Conservation (phyloP, 2,797 vertebrate genomes). For the Thaleichthys pacificus region DNA sequence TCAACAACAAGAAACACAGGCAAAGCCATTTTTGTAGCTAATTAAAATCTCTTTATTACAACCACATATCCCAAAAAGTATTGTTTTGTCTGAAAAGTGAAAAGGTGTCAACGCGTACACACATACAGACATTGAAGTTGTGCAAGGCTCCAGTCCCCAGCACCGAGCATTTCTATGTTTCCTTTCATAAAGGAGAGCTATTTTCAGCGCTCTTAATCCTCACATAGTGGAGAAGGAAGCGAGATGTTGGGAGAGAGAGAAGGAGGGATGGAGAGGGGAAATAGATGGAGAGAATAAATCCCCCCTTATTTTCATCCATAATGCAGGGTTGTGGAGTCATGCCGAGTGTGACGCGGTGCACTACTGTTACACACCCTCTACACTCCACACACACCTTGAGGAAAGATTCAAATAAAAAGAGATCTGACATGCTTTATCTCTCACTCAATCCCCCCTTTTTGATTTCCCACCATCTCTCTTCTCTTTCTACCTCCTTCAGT, state of each 20-base stretch:
- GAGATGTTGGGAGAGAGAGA: not conserved
- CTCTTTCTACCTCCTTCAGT: not conserved
- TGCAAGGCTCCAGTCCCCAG: conserved; percentile 43
- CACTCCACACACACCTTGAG: conserved; percentile 1
- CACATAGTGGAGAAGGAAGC: conserved; percentile 58
- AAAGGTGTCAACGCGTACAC: conserved; percentile 42
- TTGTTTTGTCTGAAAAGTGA: conserved; percentile 54
- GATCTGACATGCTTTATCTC: not conserved
- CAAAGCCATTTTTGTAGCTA: conserved; percentile 55
- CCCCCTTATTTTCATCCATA: conserved; percentile 60
- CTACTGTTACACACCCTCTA: too few species aligned
- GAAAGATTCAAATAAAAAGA: not conserved
- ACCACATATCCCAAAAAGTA: conserved; percentile 72
- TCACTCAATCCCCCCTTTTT: conserved; percentile 1
- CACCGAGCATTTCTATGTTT: conserved; percentile 39
- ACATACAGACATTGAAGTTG: conserved; percentile 49
- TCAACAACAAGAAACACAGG: conserved; percentile 23
- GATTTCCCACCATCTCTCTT: conserved; percentile 7
- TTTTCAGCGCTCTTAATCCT: conserved; percentile 64
- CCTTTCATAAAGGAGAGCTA: conserved; percentile 56
- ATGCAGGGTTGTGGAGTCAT: conserved; percentile 68
- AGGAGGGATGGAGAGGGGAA: conserved; percentile 28
- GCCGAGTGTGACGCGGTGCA: conserved; percentile 38
- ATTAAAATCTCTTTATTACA: conserved; percentile 83
- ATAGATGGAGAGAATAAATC: conserved; percentile 37